A percentile compares a stretch with the other conserved stretches of the same genome.
phyloP scores from a whole-genome alignment of 2,797 vertebrate genomes.

The Oophaga sylvatica region DNA sequence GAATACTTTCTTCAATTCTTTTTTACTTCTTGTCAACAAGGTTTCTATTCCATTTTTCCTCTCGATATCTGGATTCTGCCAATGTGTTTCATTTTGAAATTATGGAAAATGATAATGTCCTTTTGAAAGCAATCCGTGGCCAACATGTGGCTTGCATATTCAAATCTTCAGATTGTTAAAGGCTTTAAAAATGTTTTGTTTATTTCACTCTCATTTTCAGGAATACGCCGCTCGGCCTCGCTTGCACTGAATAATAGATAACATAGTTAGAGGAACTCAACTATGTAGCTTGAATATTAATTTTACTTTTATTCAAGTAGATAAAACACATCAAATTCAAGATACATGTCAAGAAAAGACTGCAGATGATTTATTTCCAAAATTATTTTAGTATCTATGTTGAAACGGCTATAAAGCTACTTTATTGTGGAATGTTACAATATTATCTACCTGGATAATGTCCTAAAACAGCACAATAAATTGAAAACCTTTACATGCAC shows the following conservation, averaged over 20 bases:
- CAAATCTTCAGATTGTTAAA: constrained; percentile 26
- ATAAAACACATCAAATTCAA: constrained; percentile 17
- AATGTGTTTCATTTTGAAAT: background rate
- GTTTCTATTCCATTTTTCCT: background rate
- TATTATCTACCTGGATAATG: background rate
- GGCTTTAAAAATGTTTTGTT: constrained; percentile 32
- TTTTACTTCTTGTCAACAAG: background rate
- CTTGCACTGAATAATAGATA: constrained; percentile 54
- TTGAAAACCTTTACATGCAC: background rate
- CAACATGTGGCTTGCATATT: constrained; percentile 23
- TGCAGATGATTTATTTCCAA: constrained; percentile 15
- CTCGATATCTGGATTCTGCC: background rate
- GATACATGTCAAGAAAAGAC: background rate
- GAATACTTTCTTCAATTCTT: constrained; percentile 26
- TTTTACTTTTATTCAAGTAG: constrained; percentile 30
- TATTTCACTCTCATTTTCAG: constrained; percentile 49
- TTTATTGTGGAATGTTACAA: background rate
- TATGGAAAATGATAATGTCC: constrained; percentile 15
- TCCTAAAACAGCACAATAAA: background rate
- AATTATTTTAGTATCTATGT: background rate
- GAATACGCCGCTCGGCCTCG: background rate
- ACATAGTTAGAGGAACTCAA: constrained; percentile 38
- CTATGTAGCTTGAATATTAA: constrained; percentile 51
- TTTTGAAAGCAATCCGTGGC: background rate
- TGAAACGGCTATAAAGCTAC: background rate